These are phyloP conservation scores for Notolepis coatsorum DNA, from an alignment of 2,797 vertebrate genomes.

Conservation along the genomic window DNA sequence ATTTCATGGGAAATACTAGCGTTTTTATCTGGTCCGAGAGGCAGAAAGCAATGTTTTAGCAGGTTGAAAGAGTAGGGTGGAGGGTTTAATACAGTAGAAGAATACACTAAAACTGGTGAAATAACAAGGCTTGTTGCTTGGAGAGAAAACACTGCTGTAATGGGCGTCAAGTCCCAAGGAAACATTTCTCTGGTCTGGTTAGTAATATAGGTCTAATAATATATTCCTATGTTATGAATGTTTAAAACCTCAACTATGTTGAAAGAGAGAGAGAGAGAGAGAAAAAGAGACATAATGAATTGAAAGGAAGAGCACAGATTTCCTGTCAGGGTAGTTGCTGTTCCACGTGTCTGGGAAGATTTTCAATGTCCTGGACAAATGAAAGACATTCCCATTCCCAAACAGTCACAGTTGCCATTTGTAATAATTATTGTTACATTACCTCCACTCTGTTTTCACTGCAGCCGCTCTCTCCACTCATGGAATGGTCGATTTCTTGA, in stretches of 20 bases:
- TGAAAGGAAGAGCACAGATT: conserved; percentile 30
- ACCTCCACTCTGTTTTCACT: no score
- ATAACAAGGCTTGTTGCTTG: conserved; percentile 58
- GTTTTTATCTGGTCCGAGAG: conserved; percentile 49
- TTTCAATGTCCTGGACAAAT: no score
- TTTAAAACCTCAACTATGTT: conserved; percentile 29
- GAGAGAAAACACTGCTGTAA: conserved; percentile 68
- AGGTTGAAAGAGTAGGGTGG: conserved; percentile 25
- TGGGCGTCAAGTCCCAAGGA: conserved; percentile 43
- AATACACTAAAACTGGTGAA: conserved; percentile 40
- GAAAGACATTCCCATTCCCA: no score
- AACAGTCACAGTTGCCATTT: no score
- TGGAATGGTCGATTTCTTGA: no score
- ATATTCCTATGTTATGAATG: conserved; percentile 67
- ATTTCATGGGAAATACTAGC: conserved; percentile 44
- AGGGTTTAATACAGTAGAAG: conserved; percentile 60
- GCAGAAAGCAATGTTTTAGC: conserved; percentile 28
- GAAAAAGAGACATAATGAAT: no score
- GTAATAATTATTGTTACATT: no score
- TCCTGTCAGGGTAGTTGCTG: no score
- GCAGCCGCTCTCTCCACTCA: no score
- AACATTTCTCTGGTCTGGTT: conserved; percentile 48
- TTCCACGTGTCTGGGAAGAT: no score
- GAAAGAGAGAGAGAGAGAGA: conserved; percentile 24
- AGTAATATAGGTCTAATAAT: conserved; percentile 50